Percentiles rank a stretch among this genome's conserved stretches.
These are phyloP conservation scores for Amniataba percoides DNA, from an alignment of 2,797 vertebrate species.

Conservation along the genomic window DNA sequence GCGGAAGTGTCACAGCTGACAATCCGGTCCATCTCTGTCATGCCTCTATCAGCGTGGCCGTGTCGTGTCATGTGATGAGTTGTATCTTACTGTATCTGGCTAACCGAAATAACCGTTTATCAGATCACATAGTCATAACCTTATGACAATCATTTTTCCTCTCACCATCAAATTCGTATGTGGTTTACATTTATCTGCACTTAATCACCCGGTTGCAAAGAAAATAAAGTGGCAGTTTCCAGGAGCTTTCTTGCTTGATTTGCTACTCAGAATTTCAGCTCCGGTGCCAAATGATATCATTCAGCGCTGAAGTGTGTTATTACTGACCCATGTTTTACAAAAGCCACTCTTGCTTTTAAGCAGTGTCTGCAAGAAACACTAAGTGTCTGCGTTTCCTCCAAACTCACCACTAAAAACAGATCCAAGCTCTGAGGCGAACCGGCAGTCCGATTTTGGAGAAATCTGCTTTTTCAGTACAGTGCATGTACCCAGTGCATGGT, in stretches of 20 bases:
- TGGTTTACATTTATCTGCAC: conserved; percentile 38
- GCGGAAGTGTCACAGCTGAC: conserved; percentile 26
- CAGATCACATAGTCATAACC: conserved; percentile 38
- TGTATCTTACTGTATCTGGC: conserved; percentile 30
- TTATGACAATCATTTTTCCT: conserved; percentile 27
- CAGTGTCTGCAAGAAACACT: conserved; percentile 48
- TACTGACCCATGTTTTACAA: conserved; percentile 68
- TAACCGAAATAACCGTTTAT: conserved; percentile 53
- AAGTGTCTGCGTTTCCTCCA: conserved; percentile 66
- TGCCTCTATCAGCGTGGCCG: conserved; percentile 30
- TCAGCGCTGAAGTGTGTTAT: conserved; percentile 50
- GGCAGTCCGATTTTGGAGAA: conserved; percentile 53
- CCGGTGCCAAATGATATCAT: conserved; percentile 54
- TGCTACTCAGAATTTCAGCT: conserved; percentile 42
- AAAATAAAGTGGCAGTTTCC: conserved; percentile 43
- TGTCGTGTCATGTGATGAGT: conserved; percentile 28
- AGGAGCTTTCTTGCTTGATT: conserved; percentile 46
- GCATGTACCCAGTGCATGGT: conserved; percentile 51
- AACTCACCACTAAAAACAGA: conserved; percentile 60
- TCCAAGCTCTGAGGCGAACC: conserved; percentile 53
- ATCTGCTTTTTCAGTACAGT: conserved; percentile 57
- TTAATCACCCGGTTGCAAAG: conserved; percentile 41
- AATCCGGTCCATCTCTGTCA: conserved; percentile 23
- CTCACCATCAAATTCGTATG: conserved; percentile 19
- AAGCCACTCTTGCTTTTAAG: conserved; percentile 58